Conservation (phyloP, 1,140 invertebrate genomes). For the Trissolcus basalis region DNA sequence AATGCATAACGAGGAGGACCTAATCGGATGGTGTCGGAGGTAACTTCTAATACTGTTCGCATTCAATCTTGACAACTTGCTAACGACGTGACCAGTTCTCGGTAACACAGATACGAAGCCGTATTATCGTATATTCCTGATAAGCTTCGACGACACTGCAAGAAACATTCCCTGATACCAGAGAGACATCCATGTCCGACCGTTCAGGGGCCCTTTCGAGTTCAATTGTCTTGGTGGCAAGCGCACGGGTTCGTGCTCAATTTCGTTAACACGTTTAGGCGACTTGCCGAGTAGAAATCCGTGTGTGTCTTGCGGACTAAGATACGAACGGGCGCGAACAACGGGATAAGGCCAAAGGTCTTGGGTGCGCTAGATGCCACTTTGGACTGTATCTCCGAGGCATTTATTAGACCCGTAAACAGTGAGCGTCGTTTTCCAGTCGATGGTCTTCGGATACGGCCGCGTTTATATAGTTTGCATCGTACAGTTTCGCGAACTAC, state of each 20-base stretch:
- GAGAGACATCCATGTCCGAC: conserved; percentile 51
- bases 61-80: conserved; percentile 76
- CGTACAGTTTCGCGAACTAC: conserved; percentile 73
- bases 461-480: conserved; percentile 65
- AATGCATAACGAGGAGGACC: conserved; percentile 51
- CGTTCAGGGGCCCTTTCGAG: conserved; percentile 54
- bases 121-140: conserved; percentile 72
- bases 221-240: conserved; percentile 56
- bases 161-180: conserved; percentile 68
- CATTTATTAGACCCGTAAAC: conserved; percentile 72
- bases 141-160: conserved; percentile 70
- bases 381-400: conserved; percentile 71
- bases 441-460: conserved; percentile 74
- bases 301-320: conserved; percentile 53
- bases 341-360: conserved; percentile 19
- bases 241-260: conserved; percentile 38
- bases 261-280: conserved; percentile 53
- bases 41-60: conserved; percentile 73
- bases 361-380: conserved; percentile 61
- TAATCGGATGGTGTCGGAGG: conserved; percentile 69
- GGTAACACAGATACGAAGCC: conserved; percentile 42
- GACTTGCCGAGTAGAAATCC: conserved; percentile 39
- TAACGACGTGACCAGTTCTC: conserved; percentile 76
- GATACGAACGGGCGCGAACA: conserved; percentile 53
- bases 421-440: conserved; percentile 71